Evolutionary conservation across 2,113 vertebrate species (phyloP).

Genomic region (Corythornis cristatus): DNA sequence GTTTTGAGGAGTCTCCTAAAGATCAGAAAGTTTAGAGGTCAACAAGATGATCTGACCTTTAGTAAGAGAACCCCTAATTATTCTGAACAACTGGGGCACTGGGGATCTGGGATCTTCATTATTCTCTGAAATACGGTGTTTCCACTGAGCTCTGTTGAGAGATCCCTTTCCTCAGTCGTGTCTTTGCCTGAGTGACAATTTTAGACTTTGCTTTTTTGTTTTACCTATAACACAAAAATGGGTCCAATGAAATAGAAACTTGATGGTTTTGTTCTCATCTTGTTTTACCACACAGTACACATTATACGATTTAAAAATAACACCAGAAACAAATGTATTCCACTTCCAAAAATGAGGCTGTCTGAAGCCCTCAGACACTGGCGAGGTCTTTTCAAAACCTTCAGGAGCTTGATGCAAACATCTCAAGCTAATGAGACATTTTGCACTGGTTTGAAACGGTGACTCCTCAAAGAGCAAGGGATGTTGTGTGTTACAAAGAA

Average conservation of each 20-base stretch:
- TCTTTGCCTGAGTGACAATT: neutral
- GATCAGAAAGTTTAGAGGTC: conserved; percentile 59
- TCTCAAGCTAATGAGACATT: neutral
- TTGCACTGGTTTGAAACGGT: neutral
- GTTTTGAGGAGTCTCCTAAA: neutral
- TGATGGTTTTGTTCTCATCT: neutral
- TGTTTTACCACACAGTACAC: neutral
- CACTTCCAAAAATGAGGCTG: neutral
- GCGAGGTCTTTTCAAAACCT: neutral
- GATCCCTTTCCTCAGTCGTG: conserved; percentile 42
- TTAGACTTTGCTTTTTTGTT: conserved; percentile 28
- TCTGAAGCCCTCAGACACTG: neutral
- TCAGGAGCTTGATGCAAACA: neutral
- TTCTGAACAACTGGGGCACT: neutral
- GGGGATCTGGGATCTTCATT: conserved; percentile 15
- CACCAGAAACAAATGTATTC: neutral
- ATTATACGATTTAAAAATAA: neutral
- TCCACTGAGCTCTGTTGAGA: conserved; percentile 60
- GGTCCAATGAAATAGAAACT: neutral
- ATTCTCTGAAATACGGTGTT: neutral
- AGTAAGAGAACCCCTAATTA: conserved; percentile 54
- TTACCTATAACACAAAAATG: neutral
- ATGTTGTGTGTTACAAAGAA: neutral
- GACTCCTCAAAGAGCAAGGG: neutral
- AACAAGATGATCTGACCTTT: conserved; percentile 1